These are phyloP conservation scores for Pristionchus japonicus DNA, from an alignment of 2,888 invertebrate species.

Conservation along the genomic window DNA sequence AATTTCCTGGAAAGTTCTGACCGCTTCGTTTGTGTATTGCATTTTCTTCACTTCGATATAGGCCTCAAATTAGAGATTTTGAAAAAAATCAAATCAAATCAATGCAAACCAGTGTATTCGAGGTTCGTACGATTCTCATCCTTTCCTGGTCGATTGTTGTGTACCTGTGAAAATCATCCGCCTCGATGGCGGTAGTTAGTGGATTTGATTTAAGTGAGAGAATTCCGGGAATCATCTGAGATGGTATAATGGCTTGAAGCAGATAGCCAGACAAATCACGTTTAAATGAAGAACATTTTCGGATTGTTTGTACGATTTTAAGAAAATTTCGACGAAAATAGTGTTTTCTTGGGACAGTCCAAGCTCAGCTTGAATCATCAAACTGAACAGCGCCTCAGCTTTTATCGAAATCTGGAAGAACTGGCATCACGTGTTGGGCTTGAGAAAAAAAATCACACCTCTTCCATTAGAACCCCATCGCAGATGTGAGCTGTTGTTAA, in stretches of 20 bases:
- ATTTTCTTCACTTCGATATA: background rate
- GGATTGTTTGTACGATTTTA: background rate
- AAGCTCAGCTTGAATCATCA: background rate
- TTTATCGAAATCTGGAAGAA: background rate
- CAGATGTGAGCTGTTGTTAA: too few relatives aligned
- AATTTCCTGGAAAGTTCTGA: background rate
- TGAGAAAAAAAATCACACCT: background rate
- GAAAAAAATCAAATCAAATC: background rate
- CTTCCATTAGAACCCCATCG: too few relatives aligned
- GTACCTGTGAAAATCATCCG: background rate
- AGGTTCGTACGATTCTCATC: background rate
- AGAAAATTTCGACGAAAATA: background rate
- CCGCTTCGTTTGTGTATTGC: background rate
- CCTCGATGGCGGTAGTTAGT: background rate
- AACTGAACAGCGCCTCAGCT: background rate
- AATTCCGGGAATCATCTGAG: background rate
- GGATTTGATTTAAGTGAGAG: background rate
- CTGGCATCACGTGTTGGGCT: background rate
- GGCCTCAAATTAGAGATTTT: background rate
- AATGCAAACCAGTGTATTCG: background rate
- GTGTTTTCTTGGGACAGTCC: background rate
- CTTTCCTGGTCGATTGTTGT: background rate
- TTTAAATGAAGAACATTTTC: background rate
- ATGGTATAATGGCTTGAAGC: background rate
- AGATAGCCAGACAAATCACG: background rate